Percentiles rank a stretch among this genome's conserved stretches.
These are phyloP conservation scores for Macaca mulatta DNA, from an alignment of 2,113 vertebrate species.

Conservation along the genomic window DNA sequence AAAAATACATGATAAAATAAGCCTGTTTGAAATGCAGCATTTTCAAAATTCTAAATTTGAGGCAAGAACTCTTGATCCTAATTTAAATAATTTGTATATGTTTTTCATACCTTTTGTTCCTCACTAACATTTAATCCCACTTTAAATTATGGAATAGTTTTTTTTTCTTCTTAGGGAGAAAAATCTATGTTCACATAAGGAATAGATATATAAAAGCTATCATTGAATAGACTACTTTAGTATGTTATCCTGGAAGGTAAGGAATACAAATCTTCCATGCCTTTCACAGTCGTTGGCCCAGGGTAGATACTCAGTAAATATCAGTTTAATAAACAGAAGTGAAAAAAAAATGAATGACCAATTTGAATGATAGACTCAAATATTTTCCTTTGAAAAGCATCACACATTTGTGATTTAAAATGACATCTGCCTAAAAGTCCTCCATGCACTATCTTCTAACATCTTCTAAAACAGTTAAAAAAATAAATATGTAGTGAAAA, in stretches of 20 bases:
- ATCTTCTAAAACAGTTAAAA: not conserved
- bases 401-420: not conserved
- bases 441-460: not conserved
- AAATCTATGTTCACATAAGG: not conserved
- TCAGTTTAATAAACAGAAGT: not conserved
- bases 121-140: not conserved
- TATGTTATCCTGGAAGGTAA: not conserved
- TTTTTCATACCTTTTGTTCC: not conserved
- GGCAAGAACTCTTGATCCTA: not conserved
- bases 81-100: not conserved
- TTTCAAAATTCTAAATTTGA: not conserved
- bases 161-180: slow-evolving; percentile 1
- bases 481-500: not conserved
- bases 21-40: not conserved
- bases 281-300: not conserved
- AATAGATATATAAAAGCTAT: not conserved
- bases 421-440: not conserved
- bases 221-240: not conserved
- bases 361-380: not conserved
- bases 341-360: not conserved
- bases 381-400: slow-evolving; percentile 22
- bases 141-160: not conserved
- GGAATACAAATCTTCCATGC: not conserved
- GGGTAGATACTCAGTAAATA: not conserved
- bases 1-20: slow-evolving; percentile 15